These are phyloP conservation scores for Galbula dea DNA, from an alignment of 2,113 vertebrate species.

Conservation along the genomic window DNA sequence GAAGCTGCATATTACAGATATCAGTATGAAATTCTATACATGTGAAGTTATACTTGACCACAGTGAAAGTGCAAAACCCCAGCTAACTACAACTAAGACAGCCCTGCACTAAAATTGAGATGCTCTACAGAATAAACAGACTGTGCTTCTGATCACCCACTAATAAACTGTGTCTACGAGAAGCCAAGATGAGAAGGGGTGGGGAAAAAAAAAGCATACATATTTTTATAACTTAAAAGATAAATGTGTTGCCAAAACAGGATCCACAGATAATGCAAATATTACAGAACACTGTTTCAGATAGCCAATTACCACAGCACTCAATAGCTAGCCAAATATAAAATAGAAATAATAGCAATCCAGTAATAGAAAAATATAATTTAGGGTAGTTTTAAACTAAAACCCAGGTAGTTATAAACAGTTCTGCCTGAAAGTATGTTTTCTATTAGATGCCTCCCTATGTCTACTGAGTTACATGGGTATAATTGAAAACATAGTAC, in stretches of 20 bases:
- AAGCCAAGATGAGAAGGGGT: background rate
- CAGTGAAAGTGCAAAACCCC: background rate
- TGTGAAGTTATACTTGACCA: background rate
- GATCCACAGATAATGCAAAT: background rate
- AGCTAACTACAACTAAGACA: background rate
- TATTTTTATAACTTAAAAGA: background rate
- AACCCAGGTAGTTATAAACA: background rate
- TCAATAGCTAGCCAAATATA: background rate
- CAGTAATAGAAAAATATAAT: background rate
- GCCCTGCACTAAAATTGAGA: background rate
- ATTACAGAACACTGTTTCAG: background rate
- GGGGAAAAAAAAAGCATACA: fast-evolving
- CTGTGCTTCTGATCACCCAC: background rate
- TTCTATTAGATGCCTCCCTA: background rate
- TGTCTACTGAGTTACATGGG: background rate
- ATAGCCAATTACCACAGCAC: background rate
- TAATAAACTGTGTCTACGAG: background rate
- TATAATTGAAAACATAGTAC: background rate
- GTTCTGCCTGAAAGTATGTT: background rate
- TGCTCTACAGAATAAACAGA: background rate
- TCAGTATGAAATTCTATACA: background rate
- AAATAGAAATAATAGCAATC: no score
- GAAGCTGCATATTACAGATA: background rate
- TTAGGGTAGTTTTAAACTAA: background rate
- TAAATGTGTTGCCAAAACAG: background rate